Conservation (phyloP, 1,140 invertebrate species). For the Trichoplusia ni region DNA sequence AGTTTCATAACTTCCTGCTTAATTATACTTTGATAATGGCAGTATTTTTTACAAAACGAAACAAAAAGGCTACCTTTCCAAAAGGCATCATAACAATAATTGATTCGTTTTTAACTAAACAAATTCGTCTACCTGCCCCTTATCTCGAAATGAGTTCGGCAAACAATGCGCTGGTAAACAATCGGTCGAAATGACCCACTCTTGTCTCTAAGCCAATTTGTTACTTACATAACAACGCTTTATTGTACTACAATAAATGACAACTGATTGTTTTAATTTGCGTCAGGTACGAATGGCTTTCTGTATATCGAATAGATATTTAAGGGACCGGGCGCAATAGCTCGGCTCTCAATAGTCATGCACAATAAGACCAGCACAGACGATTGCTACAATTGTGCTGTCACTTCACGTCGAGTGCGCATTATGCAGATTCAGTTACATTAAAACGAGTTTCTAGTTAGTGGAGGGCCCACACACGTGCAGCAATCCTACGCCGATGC, state of each 20-base stretch:
- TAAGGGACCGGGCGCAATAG: not conserved
- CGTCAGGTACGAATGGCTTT: not conserved
- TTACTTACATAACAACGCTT: not conserved
- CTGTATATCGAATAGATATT: not conserved
- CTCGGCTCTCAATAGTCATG: slow-evolving; percentile 13
- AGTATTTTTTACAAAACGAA: too few relatives aligned
- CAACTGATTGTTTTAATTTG: not conserved
- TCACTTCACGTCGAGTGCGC: slow-evolving; percentile 20
- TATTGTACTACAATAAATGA: slow-evolving; percentile 1
- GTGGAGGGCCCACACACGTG: slow-evolving; percentile 38
- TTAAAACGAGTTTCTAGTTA: slow-evolving; percentile 40
- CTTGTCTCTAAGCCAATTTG: not conserved
- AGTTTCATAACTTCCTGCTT: too few relatives aligned
- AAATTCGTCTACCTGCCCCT: slow-evolving; percentile 4
- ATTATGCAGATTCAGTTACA: slow-evolving; percentile 37
- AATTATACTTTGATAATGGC: too few relatives aligned
- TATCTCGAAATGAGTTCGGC: not conserved
- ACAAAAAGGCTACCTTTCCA: too few relatives aligned
- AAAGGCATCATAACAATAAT: not conserved
- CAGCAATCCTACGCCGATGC: slow-evolving; percentile 35
- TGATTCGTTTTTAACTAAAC: not conserved
- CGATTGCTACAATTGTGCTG: slow-evolving; percentile 25
- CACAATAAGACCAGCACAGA: slow-evolving; percentile 8
- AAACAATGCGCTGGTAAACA: slow-evolving; percentile 1
- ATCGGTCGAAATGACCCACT: slow-evolving; percentile 3